Base-by-base conservation (phyloP, 2,888 invertebrate species). In the Caenorhabditis virilis region DNA sequence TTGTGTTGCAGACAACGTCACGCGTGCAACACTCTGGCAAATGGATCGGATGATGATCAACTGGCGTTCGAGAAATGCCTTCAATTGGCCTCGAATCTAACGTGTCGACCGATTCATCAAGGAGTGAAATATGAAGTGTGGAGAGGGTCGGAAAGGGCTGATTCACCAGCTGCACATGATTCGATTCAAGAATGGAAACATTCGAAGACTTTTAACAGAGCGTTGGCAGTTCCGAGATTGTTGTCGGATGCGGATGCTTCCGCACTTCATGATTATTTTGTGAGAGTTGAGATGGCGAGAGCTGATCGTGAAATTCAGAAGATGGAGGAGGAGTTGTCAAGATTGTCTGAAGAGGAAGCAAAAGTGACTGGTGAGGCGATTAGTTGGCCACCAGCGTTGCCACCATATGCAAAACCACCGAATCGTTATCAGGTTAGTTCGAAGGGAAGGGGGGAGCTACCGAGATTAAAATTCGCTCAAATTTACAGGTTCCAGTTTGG, bases 401-500 rank as follows among this genome's bases (percentile, higher is more conserved):
- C 88, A 60, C 85, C 87, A 30, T 88, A 88, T 1, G 89, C 88
- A 66, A 88, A 88, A 68, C 89, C 91, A 2, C 87, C 87, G 15
- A 89, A 89, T 50, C 87, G 92, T 76, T 80, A 78, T 60, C 79
- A 80, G 50, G 78, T 76, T 30, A 22, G 36, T 16, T 15, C 7
- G 18, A 46, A 7, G 15, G 4, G 18, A 7, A 38, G 11, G 11
- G 16, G 18, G 16, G 16, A 26, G 30, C 7, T 27, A n/a, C 18
- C 9, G 23, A 13, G 15, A 46, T 7, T 41, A 22, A n/a, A 22
- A 35, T 38, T 9, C 1, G n/a, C 7, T 4, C 23, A 5, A n/a
- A n/a, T n/a, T 90, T 90, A 86, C 92, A 94, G 85, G 88, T 94
- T 68, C 87, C 91, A 46, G 89, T 89, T 41, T 95, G 93, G 91